Conservation (phyloP, 1,140 invertebrate species). For the Epicauta chinensis region DNA sequence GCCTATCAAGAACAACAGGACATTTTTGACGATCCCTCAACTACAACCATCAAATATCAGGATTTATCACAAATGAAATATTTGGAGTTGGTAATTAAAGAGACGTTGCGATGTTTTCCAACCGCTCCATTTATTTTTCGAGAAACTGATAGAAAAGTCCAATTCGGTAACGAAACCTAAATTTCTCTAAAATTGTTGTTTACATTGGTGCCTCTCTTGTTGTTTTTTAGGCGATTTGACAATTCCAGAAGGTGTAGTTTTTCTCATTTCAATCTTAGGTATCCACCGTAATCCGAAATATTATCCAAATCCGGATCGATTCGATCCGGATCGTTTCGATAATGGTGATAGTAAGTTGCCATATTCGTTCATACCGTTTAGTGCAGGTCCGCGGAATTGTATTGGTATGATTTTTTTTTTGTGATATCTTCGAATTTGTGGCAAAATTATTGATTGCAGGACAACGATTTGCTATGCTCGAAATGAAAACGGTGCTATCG, state of each 20-base stretch:
- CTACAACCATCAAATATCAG: constrained; percentile 43
- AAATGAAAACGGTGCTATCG: constrained; percentile 16
- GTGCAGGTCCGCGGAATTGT: constrained; percentile 69
- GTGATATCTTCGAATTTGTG: too few relatives aligned
- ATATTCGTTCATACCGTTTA: constrained; percentile 68
- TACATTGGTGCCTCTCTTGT: too few relatives aligned
- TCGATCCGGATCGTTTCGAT: constrained; percentile 73
- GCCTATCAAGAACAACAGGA: constrained; percentile 47
- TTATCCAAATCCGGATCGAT: constrained; percentile 65
- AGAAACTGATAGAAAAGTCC: constrained; percentile 45
- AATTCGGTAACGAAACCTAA: constrained; percentile 16
- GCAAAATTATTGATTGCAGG: constrained; percentile 1
- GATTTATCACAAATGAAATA: constrained; percentile 42
- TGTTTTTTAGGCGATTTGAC: constrained; percentile 17
- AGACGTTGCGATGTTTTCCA: constrained; percentile 43
- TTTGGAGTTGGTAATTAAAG: constrained; percentile 46
- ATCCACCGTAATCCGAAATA: constrained; percentile 59
- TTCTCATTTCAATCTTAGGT: constrained; percentile 43
- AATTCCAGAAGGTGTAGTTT: constrained; percentile 2
- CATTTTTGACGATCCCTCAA: constrained; percentile 44
- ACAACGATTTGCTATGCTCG: constrained; percentile 20
- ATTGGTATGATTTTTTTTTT: too few relatives aligned
- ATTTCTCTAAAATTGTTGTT: constrained; percentile 2
- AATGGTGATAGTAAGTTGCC: constrained; percentile 53
- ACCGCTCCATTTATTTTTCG: constrained; percentile 55